Conservation (phyloP, 2,797 vertebrate species). For the Alcedo quadribrachys region DNA sequence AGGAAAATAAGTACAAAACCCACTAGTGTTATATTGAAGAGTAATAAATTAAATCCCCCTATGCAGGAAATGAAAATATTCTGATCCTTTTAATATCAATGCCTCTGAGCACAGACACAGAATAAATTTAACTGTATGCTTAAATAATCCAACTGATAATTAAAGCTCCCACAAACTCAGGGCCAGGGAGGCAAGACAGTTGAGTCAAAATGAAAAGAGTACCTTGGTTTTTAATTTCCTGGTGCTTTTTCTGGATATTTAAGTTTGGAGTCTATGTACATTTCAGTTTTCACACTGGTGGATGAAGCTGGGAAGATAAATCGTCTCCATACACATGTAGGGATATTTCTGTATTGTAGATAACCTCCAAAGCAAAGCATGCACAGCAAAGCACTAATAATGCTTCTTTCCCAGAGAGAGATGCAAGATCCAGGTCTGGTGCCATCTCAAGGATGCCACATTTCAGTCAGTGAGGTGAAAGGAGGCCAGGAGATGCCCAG, state of each 20-base stretch:
- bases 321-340: neutral
- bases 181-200: neutral
- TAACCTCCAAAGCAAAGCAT: neutral
- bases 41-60: slow-evolving; percentile 17
- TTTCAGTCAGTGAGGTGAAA: slow-evolving; percentile 35
- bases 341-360: neutral
- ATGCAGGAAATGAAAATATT: slow-evolving; percentile 53
- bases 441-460: slow-evolving; percentile 40
- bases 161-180: neutral
- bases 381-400: neutral
- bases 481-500: slow-evolving; percentile 21
- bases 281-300: neutral
- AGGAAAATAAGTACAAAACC: neutral
- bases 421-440: neutral
- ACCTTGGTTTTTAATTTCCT: neutral
- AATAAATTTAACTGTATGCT: slow-evolving; percentile 9
- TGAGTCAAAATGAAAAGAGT: neutral
- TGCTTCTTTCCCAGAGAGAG: neutral
- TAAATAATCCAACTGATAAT: slow-evolving; percentile 1
- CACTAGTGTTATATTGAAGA: neutral
- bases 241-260: neutral
- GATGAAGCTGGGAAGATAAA: neutral
- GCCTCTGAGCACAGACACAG: neutral
- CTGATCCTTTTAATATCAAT: neutral
- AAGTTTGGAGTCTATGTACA: neutral